Base-by-base conservation (phyloP, 2,888 invertebrate genomes). In the Catocala sponsa region DNA sequence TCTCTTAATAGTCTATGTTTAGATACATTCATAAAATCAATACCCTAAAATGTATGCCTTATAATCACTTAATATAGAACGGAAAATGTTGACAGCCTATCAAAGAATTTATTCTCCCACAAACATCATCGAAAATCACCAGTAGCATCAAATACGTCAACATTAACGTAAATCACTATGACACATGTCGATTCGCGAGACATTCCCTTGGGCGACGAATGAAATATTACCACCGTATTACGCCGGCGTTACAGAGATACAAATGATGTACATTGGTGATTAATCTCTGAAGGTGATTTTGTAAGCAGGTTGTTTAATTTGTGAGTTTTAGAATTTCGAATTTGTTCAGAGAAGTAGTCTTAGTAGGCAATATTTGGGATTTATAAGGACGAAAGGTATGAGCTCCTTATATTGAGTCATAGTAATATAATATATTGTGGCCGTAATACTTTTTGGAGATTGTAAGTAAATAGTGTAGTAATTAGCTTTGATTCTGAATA, bases 191-290 rank as follows among this genome's bases (percentile, higher is more conserved):
- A 80, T 80, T 72, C 72, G 35, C 53, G 59, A 64, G 68, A 61
- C 60, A 52, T 66, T 72, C 80, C 81, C 82, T 62, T 55, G 77
- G 78, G 82, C 58, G 57, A 46, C 62, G 75, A 78, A 78, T 83
- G 82, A 85, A 81, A 85, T 83, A 86, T 85, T 74, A 78, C 79
- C 66, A 65, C 64, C 65, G 66, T 71, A 73, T 76, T 74, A 71
- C 63, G 57, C 55, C 59, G 59, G 61, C 65, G 74, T 76, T 68
- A 70, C 62, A 50, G 46, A 57, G 44, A 13, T 52, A 54, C 49
- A 61, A 55, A 59, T 60, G 50, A 65, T 67, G 61, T 60, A 32
- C 0, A n/a, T 13, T 15, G 32, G 58, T 73, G 55, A 67, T 70
- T 64, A 66, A 67, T 60, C 47, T 59, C n/a, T 46, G 54, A 13